A percentile compares a stretch with the other conserved stretches of the same genome.
Evolutionary conservation across 1,140 invertebrate species (phyloP).

Genomic region (Chironomus striatipennis): DNA sequence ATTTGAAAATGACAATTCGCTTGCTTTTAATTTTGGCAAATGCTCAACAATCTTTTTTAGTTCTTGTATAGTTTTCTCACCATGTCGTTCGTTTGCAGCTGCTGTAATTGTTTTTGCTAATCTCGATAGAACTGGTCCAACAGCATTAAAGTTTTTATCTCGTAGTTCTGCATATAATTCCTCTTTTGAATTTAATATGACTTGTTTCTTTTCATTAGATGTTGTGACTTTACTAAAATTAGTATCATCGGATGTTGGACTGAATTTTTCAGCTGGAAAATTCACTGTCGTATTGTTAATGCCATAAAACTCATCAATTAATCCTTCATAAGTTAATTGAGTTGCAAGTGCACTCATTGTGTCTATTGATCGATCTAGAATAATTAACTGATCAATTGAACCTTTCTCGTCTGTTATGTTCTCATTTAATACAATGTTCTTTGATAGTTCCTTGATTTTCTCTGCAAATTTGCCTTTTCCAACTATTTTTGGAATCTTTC

Average conservation of each 20-base stretch:
- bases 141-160: constrained; percentile 90
- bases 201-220: constrained; percentile 63
- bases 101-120: constrained; percentile 81
- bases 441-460: constrained; percentile 81
- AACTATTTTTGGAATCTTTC: constrained; percentile 78
- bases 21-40: constrained; percentile 79
- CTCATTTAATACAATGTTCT: constrained; percentile 49
- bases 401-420: constrained; percentile 35
- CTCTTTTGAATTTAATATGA: constrained; percentile 85
- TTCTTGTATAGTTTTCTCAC: constrained; percentile 82
- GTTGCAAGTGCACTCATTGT: constrained; percentile 85
- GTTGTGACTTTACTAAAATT: constrained; percentile 46
- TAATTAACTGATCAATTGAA: constrained; percentile 77
- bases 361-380: constrained; percentile 85
- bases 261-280: constrained; percentile 77
- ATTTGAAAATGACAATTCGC: constrained; percentile 72
- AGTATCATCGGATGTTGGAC: constrained; percentile 52
- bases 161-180: constrained; percentile 82
- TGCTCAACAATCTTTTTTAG: constrained; percentile 90
- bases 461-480: constrained; percentile 84
- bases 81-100: constrained; percentile 77
- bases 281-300: constrained; percentile 61
- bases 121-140: constrained; percentile 73
- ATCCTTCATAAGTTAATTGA: constrained; percentile 94
- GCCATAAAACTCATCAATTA: constrained; percentile 65